Conservation (phyloP, 1,140 invertebrate species). For the Lepidurus packardi region DNA sequence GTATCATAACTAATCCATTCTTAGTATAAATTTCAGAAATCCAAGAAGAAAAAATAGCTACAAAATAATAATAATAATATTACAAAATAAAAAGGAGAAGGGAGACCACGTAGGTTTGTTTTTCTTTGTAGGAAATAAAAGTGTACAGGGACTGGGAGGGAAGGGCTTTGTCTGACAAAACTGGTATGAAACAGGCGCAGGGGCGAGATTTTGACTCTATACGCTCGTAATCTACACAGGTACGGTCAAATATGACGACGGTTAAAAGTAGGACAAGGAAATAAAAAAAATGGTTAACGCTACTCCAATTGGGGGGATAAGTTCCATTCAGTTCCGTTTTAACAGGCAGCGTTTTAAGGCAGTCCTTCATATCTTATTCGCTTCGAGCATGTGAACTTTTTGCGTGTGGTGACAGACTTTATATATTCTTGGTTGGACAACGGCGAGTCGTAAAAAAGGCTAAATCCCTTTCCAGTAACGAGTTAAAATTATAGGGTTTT, state of each 20-base stretch:
- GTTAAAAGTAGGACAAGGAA: background rate
- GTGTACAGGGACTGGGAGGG: slow-evolving; percentile 12
- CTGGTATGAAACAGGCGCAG: slow-evolving; percentile 17
- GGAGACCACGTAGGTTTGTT: background rate
- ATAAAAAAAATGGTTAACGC: background rate
- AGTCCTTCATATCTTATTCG: background rate
- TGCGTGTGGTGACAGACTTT: slow-evolving; percentile 4
- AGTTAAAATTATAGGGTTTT: slow-evolving; percentile 20
- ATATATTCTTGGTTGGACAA: slow-evolving; percentile 20
- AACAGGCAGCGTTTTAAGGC: slow-evolving; percentile 21
- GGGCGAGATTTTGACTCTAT: background rate
- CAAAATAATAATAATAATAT: background rate
- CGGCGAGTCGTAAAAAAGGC: slow-evolving; percentile 9
- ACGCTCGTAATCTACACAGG: slow-evolving; percentile 13
- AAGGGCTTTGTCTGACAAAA: slow-evolving; percentile 10
- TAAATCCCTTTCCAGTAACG: slow-evolving; percentile 21
- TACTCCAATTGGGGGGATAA: background rate
- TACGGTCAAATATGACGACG: background rate
- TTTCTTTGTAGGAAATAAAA: background rate
- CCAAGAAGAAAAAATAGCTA: background rate
- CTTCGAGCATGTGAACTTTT: slow-evolving; percentile 2
- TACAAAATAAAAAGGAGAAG: slow-evolving; percentile 1
- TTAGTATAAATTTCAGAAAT: slow-evolving; percentile 20
- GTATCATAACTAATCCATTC: background rate
- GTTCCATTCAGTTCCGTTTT: background rate